phyloP scores from a whole-genome alignment of 2,888 invertebrate species.

The Eupithecia dodoneata region DNA sequence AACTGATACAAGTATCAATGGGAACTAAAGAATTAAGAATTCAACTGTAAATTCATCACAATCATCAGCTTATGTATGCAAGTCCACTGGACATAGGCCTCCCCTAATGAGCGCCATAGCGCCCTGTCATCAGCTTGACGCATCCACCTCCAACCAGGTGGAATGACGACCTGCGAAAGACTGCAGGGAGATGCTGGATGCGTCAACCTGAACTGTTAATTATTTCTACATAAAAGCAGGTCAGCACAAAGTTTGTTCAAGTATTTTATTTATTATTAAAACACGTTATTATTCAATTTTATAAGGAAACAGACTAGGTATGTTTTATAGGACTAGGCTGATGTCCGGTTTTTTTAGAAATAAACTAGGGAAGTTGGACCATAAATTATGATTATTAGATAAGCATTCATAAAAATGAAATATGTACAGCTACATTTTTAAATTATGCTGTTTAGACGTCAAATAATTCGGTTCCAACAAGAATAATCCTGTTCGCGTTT shows the following conservation, averaged over 20 bases:
- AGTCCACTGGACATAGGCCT: too few relatives aligned
- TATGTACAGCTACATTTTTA: not conserved
- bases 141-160: too few relatives aligned
- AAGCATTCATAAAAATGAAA: not conserved
- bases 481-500: not conserved
- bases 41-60: not conserved
- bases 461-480: not conserved
- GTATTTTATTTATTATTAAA: not conserved
- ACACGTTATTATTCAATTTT: not conserved
- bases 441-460: not conserved
- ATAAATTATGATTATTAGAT: not conserved
- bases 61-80: too few relatives aligned
- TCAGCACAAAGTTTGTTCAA: not conserved
- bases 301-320: not conserved
- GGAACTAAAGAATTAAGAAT: constrained; percentile 12
- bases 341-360: not conserved
- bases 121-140: too few relatives aligned
- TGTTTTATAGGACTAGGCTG: not conserved
- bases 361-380: not conserved
- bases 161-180: too few relatives aligned
- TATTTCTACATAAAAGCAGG: not conserved
- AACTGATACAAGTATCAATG: constrained; percentile 27
- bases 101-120: too few relatives aligned
- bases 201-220: too few relatives aligned
- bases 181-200: too few relatives aligned